Conservation (phyloP, 2,888 invertebrate species). For the Baccha elongata region DNA sequence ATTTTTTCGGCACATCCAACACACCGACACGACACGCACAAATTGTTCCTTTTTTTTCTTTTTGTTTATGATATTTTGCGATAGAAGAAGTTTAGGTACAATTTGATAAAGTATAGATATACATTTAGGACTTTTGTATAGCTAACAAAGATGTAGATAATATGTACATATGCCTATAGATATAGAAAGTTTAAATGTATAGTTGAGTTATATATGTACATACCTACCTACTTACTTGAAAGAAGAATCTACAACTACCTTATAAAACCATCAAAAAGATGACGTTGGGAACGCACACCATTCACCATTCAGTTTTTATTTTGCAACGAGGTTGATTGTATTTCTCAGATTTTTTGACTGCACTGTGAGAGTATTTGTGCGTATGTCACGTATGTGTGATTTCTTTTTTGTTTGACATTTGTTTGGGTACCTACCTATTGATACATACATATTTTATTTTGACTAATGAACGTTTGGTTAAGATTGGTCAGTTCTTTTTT, state of each 20-base stretch:
- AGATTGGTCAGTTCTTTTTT: conserved; percentile 79
- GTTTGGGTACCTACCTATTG: too few relatives aligned
- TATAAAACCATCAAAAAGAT: conserved; percentile 46
- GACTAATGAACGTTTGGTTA: conserved; percentile 76
- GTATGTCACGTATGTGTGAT: conserved; percentile 20
- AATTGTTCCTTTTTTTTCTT: conserved; percentile 15
- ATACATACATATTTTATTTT: conserved; percentile 65
- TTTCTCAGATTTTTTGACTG: not conserved
- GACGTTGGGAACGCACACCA: conserved; percentile 65
- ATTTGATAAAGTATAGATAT: not conserved
- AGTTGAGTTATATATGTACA: conserved; percentile 4
- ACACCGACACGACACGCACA: conserved; percentile 4
- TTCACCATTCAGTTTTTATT: not conserved
- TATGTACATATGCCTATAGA: too few relatives aligned
- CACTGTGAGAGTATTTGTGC: not conserved
- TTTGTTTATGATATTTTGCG: not conserved
- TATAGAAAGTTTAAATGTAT: too few relatives aligned
- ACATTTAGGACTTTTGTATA: too few relatives aligned
- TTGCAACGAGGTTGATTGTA: too few relatives aligned
- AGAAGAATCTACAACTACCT: conserved; percentile 5
- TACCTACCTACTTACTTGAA: conserved; percentile 15
- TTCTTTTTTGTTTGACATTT: conserved; percentile 43
- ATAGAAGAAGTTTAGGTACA: not conserved
- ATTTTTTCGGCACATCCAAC: conserved; percentile 51
- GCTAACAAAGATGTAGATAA: too few relatives aligned